Base-by-base conservation (phyloP, 1,140 invertebrate genomes). In the Conus ventricosus region DNA sequence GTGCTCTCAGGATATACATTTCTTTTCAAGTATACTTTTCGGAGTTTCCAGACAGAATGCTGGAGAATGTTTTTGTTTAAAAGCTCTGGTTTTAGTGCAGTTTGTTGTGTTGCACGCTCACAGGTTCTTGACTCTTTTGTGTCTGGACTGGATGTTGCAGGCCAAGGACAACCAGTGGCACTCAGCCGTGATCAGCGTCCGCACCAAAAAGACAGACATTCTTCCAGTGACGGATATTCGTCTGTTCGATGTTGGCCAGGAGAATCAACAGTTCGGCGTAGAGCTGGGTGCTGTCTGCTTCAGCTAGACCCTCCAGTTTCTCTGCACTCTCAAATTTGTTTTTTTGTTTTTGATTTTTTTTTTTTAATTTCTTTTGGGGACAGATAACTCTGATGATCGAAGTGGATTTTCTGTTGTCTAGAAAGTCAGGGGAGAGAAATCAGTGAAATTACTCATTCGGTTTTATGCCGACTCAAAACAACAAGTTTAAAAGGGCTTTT, bases 271-370 rank as follows among this genome's bases (percentile, higher is more conserved):
- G 92, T 98, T 98, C 95, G 97, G 96, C 92, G 94, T 99, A 39
- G 97, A 98, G 94, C 96, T 99, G 6, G 97, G 97, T 84, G 95
- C 96, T n/a, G 98, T 97, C 63, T 99, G 98, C 95, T 99, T 98
- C 94, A 96, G 96, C 89, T 97, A 92, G 89, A 87, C 90, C 54
- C 75, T 87, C 5, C 51, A 53, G 84, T 25, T 67, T 25, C 39
- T 60, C 57, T 39, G 39, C 39, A 39, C 39, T 60, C 57, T 60
- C 8, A 60, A 4, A 60, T 27, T 84, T 17, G 57, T n/a, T 39
- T 11, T n/a, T 39, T 11, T 5, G 17, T n/a, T 7, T 55, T 57
- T 81, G 25, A 20, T 5, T 75, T 55, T 57, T 54, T n/a, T 20
- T 81, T 51, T 88, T 78, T 87, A 51, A 53, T 55, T 23, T 71